These are phyloP conservation scores for Tinea semifulvella DNA, from an alignment of 2,888 invertebrate genomes.

Conservation along the genomic window DNA sequence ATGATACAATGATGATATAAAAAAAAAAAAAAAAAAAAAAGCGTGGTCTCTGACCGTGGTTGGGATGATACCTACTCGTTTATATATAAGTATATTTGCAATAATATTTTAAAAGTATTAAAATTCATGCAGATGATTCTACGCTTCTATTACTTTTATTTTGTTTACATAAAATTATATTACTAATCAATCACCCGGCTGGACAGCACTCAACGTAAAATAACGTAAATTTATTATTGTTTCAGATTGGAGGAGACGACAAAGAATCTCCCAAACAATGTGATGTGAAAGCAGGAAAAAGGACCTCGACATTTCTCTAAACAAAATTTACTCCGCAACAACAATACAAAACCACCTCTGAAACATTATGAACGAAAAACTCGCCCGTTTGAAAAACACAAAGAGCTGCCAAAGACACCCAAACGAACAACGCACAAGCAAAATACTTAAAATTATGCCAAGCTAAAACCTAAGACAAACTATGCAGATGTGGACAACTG, in stretches of 20 bases:
- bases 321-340: not conserved
- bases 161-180: too few species aligned
- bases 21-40: too few species aligned
- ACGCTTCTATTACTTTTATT: too few species aligned
- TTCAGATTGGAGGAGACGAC: conserved; percentile 2
- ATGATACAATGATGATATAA: too few species aligned
- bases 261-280: not conserved
- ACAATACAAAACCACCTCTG: not conserved
- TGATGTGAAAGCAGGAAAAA: not conserved
- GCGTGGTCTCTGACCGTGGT: too few species aligned
- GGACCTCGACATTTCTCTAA: not conserved
- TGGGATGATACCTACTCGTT: too few species aligned
- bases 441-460: conserved; percentile 49
- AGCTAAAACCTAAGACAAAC: conserved; percentile 39
- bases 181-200: too few species aligned
- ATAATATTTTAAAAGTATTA: too few species aligned
- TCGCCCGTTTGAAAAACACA: not conserved
- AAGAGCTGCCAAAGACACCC: not conserved
- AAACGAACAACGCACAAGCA: conserved; percentile 27
- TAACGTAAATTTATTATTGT: too few species aligned
- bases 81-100: too few species aligned
- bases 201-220: too few species aligned
- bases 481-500: conserved; percentile 48
- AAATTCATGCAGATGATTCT: too few species aligned
- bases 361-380: not conserved